These are phyloP conservation scores for Mirounga angustirostris DNA, from an alignment of 2,113 vertebrate genomes.

Conservation along the genomic window DNA sequence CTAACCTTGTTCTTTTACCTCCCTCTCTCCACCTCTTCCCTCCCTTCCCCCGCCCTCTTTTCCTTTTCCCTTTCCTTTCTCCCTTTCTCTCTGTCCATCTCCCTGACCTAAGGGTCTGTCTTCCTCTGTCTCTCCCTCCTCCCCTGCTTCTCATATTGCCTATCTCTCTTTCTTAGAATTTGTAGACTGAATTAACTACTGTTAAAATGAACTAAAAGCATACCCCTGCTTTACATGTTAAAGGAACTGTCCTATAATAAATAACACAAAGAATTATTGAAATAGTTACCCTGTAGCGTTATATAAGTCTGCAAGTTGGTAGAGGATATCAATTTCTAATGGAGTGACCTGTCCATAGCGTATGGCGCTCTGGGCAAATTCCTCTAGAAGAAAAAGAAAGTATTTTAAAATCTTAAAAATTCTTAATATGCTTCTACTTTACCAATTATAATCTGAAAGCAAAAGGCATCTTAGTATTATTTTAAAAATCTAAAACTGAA, in stretches of 20 bases:
- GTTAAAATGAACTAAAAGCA: conserved; percentile 55
- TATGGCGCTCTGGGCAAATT: conserved; percentile 97
- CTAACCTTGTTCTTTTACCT: neutral
- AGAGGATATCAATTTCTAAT: conserved; percentile 96
- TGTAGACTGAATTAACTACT: neutral
- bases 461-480: conserved; percentile 16
- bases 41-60: neutral
- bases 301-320: conserved; percentile 94
- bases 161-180: conserved; percentile 28
- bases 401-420: conserved; percentile 54
- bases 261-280: neutral
- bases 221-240: neutral
- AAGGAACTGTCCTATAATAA: conserved; percentile 10
- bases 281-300: conserved; percentile 94
- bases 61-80: neutral
- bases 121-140: neutral
- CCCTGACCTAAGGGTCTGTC: neutral
- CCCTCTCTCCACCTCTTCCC: neutral
- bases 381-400: conserved; percentile 89
- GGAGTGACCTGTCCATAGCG: conserved; percentile 98
- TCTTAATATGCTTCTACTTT: conserved; percentile 56
- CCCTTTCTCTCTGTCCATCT: too few relatives aligned
- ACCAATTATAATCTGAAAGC: conserved; percentile 40
- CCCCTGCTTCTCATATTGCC: neutral
- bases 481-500: conserved; percentile 32